These are phyloP conservation scores for Exephanes ischioxanthus DNA, from an alignment of 2,888 invertebrate species.

Conservation along the genomic window DNA sequence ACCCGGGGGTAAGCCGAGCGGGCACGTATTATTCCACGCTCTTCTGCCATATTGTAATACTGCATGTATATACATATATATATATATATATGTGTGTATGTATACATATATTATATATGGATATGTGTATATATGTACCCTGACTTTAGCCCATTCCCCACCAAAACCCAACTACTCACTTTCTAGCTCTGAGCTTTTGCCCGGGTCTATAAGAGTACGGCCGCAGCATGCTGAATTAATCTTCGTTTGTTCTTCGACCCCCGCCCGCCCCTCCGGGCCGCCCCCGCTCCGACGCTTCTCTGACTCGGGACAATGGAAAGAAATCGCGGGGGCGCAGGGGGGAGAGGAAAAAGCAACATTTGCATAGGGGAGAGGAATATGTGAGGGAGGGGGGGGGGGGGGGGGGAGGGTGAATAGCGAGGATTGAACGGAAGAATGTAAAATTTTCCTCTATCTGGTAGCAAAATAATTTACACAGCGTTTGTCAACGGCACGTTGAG, in stretches of 20 bases:
- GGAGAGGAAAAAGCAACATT: neutral
- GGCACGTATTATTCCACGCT: constrained; percentile 51
- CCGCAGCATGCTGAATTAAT: constrained; percentile 48
- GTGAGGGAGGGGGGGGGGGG: no score
- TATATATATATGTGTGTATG: neutral
- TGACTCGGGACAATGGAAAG: constrained; percentile 34
- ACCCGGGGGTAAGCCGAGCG: constrained; percentile 33
- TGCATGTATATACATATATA: neutral
- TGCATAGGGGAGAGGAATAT: neutral
- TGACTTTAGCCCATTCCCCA: constrained; percentile 25
- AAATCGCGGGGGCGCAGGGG: neutral
- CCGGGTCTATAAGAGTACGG: constrained; percentile 25
- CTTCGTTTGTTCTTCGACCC: constrained; percentile 52
- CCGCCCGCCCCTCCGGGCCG: neutral
- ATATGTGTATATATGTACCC: neutral
- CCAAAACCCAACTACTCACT: constrained; percentile 15
- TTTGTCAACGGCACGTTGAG: neutral
- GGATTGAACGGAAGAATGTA: neutral
- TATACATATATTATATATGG: neutral
- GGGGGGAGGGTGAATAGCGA: neutral
- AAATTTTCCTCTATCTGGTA: neutral
- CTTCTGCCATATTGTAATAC: neutral
- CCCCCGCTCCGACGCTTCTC: constrained; percentile 1
- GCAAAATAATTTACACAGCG: neutral
- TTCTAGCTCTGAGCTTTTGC: constrained; percentile 34